Evolutionary conservation across 2,113 vertebrate species (phyloP), one percentile per base, ranked within the genome.

Genomic region (Oreamnos americanus): DNA sequence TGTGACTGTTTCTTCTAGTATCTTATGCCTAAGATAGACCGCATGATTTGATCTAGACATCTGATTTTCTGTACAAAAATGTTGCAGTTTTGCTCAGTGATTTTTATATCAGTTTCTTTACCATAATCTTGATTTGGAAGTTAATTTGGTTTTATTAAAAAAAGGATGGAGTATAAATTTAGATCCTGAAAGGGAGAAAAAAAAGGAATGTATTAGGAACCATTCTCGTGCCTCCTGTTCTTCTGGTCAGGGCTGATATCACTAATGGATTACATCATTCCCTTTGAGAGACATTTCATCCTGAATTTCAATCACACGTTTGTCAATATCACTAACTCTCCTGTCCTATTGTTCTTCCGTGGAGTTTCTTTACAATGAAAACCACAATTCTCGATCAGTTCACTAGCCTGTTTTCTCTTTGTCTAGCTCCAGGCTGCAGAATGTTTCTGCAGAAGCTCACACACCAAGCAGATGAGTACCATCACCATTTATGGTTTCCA

Each of bases 141-240:
- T 57, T 71, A 47, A 88, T 90, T 87, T 78, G n/a, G 16, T 89
- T 94, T 96, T 98, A 21, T 7, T 89, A 33, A 67, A 87, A 83
- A 60, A 83, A 89, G 82, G 6, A 51, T 45, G 55, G 47, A 33
- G 3, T 89, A 45, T 82, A 94, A 86, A 60, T 95, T 49, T 87
- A 84, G 51, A 95, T 51, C 4, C 26, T 55, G 28, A 76, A 67
- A 28, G 55, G 13, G 13, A 60, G 23, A 30, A 90, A 86, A 33
- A 71, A 43, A 62, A 2, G 3, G 15, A 92, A 64, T 21, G 26
- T 64, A 64, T 62, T 67, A 74, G 64, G 83, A 92, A 51, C 76
- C 28, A 39, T 60, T 49, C 13, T 39, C 57, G 26, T 49, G 33
- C 67, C 36, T 85, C 49, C 12, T 57, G 5, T 58, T 81, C 28